Evolutionary conservation across 2,888 invertebrate genomes (phyloP).

Genomic region (Belgica antarctica): DNA sequence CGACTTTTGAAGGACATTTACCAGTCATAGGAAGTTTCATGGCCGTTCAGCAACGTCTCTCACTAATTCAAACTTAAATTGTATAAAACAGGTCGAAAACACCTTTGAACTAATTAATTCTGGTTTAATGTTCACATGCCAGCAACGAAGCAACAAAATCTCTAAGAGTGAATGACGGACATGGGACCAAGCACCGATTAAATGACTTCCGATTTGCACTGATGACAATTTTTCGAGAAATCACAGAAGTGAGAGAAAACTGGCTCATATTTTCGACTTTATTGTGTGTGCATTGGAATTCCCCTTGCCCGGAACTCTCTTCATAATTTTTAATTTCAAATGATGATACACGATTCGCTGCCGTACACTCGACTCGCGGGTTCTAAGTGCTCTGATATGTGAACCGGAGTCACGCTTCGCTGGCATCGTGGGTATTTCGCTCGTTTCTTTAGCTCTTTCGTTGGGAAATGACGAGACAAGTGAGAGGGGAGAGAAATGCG

Average conservation of each 20-base stretch:
- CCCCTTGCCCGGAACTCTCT: slow-evolving; percentile 14
- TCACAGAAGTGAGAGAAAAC: slow-evolving; percentile 17
- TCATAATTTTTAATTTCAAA: slow-evolving; percentile 6
- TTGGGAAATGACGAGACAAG: background rate
- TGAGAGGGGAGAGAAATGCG: background rate
- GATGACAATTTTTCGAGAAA: slow-evolving; percentile 32
- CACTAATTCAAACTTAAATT: background rate
- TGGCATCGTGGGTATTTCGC: slow-evolving; percentile 42
- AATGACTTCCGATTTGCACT: slow-evolving; percentile 31
- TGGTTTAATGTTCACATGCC: background rate
- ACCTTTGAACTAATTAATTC: slow-evolving; percentile 5
- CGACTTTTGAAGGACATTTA: too few relatives aligned
- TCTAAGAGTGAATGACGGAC: background rate
- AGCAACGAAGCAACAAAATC: background rate
- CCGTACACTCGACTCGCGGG: background rate
- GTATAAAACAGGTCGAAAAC: background rate
- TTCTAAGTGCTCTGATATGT: slow-evolving; percentile 36
- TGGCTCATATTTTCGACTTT: slow-evolving; percentile 7
- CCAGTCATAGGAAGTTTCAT: too few relatives aligned
- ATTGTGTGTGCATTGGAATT: background rate
- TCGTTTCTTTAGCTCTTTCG: slow-evolving; percentile 8
- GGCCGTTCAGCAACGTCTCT: background rate
- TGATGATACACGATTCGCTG: slow-evolving; percentile 33
- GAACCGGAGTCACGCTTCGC: slow-evolving; percentile 40
- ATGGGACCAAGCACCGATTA: slow-evolving; percentile 12